Evolutionary conservation across 1,140 invertebrate species (phyloP).

Genomic region (Varroa destructor): DNA sequence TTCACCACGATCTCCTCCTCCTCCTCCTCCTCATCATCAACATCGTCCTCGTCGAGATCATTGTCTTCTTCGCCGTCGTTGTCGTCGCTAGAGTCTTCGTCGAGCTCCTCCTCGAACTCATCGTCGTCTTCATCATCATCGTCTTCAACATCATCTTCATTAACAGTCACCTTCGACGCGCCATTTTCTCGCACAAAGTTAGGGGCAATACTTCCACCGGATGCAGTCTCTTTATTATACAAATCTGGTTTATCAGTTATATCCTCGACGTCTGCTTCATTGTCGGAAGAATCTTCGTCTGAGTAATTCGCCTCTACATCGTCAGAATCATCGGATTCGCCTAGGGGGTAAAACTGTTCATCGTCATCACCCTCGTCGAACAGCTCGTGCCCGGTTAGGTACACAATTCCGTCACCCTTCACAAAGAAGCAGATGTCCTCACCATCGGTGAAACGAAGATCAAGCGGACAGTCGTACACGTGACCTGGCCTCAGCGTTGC

Average conservation of each 20-base stretch:
- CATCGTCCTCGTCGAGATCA: constrained; percentile 37
- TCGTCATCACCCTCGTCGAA: neutral
- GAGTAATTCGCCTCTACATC: too few species aligned
- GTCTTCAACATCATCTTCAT: neutral
- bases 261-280: too few species aligned
- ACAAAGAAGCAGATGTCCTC: constrained; percentile 22
- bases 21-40: neutral
- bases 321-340: too few species aligned
- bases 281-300: too few species aligned
- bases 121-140: neutral
- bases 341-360: too few species aligned
- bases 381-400: constrained; percentile 10
- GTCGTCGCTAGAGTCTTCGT: constrained; percentile 30
- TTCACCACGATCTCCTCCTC: constrained; percentile 5
- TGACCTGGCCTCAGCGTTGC: constrained; percentile 2
- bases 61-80: constrained; percentile 45
- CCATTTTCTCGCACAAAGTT: too few species aligned
- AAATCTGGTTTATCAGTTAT: too few species aligned
- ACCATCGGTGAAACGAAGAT: neutral
- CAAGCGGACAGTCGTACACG: constrained; percentile 15
- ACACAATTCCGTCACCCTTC: constrained; percentile 14
- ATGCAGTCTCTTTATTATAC: too few species aligned
- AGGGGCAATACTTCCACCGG: too few species aligned
- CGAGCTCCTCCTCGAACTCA: neutral
- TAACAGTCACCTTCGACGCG: neutral